phyloP scores from a whole-genome alignment of 2,113 vertebrate species.

The Plecotus auritus region DNA sequence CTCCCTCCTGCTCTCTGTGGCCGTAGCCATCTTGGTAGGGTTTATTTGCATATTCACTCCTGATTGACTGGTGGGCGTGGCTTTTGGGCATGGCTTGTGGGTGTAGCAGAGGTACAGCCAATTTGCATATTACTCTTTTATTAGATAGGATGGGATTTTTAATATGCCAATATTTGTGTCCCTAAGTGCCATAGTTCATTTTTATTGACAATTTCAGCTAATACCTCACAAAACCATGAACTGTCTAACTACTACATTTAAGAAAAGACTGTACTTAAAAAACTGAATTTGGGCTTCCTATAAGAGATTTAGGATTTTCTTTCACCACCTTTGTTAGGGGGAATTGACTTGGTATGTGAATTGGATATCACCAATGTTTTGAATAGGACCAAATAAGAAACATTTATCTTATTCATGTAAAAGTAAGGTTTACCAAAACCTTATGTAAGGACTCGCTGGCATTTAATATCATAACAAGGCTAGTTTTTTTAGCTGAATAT shows the following conservation, averaged over 20 bases:
- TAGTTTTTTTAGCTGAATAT: neutral
- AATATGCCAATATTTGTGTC: neutral
- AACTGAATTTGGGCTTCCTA: neutral
- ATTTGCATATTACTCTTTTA: no score
- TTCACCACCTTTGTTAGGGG: neutral
- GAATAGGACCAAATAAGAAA: neutral
- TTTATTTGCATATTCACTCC: no score
- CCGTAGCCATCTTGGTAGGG: no score
- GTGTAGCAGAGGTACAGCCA: no score
- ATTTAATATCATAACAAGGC: neutral
- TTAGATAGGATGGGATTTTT: constrained; percentile 31
- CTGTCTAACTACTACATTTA: neutral
- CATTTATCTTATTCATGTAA: neutral
- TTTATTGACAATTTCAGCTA: neutral
- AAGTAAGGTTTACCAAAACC: neutral
- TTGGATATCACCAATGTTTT: neutral
- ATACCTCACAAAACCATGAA: neutral
- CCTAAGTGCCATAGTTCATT: neutral
- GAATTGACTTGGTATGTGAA: neutral
- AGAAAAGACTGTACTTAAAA: neutral
- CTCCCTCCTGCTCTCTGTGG: no score
- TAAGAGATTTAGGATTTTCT: neutral
- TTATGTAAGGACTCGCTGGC: neutral
- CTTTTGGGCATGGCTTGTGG: no score
- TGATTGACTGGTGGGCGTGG: no score